Evolutionary conservation across 2,797 vertebrate species (phyloP).

Genomic region (Chloroceryle inda): DNA sequence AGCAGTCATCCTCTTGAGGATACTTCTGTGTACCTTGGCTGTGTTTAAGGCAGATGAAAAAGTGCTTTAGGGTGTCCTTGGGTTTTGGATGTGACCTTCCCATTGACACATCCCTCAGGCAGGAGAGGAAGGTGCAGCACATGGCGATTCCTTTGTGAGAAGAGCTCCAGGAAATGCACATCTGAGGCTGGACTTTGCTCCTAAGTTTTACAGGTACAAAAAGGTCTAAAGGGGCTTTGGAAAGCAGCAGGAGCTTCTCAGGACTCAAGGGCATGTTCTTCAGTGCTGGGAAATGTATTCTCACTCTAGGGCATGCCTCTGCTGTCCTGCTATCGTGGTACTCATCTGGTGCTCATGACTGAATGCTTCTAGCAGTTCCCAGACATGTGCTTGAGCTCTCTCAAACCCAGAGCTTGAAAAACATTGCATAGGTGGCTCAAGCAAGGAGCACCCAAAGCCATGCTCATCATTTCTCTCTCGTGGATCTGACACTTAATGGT

Average conservation of each 20-base stretch:
- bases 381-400: accelerated
- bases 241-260: background rate
- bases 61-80: background rate
- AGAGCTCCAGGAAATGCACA: background rate
- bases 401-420: background rate
- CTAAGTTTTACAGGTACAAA: background rate
- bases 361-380: background rate
- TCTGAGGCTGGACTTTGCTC: background rate
- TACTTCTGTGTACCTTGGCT: background rate
- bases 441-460: accelerated
- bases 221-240: background rate
- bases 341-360: background rate
- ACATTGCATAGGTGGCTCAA: accelerated
- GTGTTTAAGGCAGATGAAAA: background rate
- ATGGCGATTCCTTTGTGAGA: background rate
- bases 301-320: background rate
- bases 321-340: background rate
- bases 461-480: accelerated
- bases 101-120: background rate
- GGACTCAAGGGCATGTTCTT: background rate
- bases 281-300: background rate
- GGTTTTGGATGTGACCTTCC: background rate
- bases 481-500: background rate
- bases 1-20: background rate
- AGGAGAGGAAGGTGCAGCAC: background rate